These are phyloP conservation scores for Drosophila subquinaria DNA, from an alignment of 2,888 invertebrate species.

Conservation along the genomic window DNA sequence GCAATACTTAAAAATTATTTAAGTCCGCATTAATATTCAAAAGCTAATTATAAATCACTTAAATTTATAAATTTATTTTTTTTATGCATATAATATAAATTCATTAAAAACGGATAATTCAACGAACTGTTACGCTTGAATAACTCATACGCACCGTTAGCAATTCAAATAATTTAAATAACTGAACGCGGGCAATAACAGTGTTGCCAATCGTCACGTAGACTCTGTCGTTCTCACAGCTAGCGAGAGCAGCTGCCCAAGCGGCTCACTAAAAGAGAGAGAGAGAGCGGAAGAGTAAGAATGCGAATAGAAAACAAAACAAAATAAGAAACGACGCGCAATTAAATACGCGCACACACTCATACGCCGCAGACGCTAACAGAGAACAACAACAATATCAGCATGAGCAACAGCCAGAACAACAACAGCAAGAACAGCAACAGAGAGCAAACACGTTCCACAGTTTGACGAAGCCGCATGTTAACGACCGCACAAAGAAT, in stretches of 20 bases:
- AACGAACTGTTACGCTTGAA: not conserved
- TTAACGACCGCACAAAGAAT: conserved; percentile 80
- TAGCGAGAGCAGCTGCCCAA: conserved; percentile 35
- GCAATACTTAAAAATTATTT: not conserved
- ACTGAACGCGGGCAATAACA: conserved; percentile 40
- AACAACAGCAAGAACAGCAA: conserved; percentile 23
- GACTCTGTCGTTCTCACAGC: conserved; percentile 18
- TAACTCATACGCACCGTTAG: conserved; percentile 58
- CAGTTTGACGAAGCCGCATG: conserved; percentile 67
- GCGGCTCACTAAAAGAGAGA: conserved; percentile 49
- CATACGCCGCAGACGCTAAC: conserved; percentile 34
- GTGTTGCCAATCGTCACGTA: conserved; percentile 51
- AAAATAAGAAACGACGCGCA: conserved; percentile 51
- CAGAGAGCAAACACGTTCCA: conserved; percentile 66
- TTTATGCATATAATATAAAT: too few relatives aligned
- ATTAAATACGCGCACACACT: conserved; percentile 40
- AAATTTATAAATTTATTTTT: too few relatives aligned
- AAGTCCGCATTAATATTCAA: not conserved
- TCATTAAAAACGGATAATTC: too few relatives aligned
- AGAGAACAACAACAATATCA: conserved; percentile 21
- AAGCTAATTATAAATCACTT: too few relatives aligned
- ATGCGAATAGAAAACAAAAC: conserved; percentile 29
- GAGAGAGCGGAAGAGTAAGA: conserved; percentile 11
- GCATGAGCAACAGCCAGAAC: conserved; percentile 26
- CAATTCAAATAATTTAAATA: conserved; percentile 41